Evolutionary conservation across 2,797 vertebrate genomes (phyloP), one percentile per base, ranked within the genome.

Genomic region (Clamator glandarius): DNA sequence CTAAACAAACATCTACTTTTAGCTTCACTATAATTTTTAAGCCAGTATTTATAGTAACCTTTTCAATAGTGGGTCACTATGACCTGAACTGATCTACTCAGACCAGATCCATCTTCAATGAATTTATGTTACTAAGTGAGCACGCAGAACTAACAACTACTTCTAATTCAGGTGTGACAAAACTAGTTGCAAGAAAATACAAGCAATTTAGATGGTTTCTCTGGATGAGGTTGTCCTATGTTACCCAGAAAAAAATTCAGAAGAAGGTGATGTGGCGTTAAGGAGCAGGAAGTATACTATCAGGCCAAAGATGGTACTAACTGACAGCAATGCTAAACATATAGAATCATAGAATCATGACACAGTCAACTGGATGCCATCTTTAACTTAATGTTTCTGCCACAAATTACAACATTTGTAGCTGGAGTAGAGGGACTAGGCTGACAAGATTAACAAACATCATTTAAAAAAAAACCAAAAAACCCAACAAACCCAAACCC

Each of bases 1-100:
- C 46, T 72, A 81, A 73, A 64, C 85, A 35, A 67, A 73, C 57
- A 92, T 66, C 59, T 95, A 54, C 70, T 95, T 97, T 96, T 46
- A 50, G 44, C 70, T 78, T 94, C 70, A 81, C 35, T 87, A 42
- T 46, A 79, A 82, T 50, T 68, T 83, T 85, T 78, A 87, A 77
- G 35, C 20, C 39, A 64, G 85, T 89, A 89, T 96, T 95, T 85
- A 41, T 83, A 91, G 90, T 54, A 42, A 3, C 4, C 7, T 63
- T 84, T 91, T 62, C 48, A 72, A 16, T 31, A 57, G 6, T 74
- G 48, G 79, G 54, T 94, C 70, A 66, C n/a, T 68, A 41, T 77
- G 78, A n/a, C 44, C 41, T 84, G 54, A 90, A 95, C 54, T 89
- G 82, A 90, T 72, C 90, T 90, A 26, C 35, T 85, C 11, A 69